Evolutionary conservation across 2,797 vertebrate genomes (phyloP), one percentile per base, ranked within the genome.

Genomic region (Orestias chungarensis): DNA sequence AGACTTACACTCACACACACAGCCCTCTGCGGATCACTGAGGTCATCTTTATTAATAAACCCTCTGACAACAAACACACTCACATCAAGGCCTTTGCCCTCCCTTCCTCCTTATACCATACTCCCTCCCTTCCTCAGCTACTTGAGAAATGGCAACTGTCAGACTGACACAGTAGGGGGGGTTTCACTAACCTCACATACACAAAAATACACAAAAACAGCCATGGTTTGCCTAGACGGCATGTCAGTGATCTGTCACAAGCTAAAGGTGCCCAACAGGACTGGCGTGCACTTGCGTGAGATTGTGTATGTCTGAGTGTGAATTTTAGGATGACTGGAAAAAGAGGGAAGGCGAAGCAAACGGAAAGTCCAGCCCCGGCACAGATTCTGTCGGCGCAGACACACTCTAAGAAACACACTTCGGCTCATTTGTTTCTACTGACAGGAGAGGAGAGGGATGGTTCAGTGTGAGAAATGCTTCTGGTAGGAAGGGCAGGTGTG

Each of bases 11-110:
- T 43, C 50, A 54, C 62, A 59, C 67, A 66, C 73, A 76, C 65
- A 66, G 55, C 38, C n/a, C 73, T 66, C 23, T 59, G 65, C 71
- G 80, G 71, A 71, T 69, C 84, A 71, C 75, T 93, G 91, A 94
- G 91, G 93, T 95, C 92, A 94, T 93, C 91, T 93, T 94, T 95
- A 94, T 95, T 94, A 94, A 94, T 93, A 94, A 92, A 85, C 86
- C 83, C 81, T 86, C 88, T 88, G 89, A 92, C 89, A 93, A 93
- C 87, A 92, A 88, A 89, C 91, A 88, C 86, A 83, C 88, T 89
- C 77, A 78, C 87, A 86, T 88, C 88, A 82, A 86, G 88, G 81
- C 86, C 78, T 70, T 68, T n/a, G 0, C 80, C 71, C 75, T 76
- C 78, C 74, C 82, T 79, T 74, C 85, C 75, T 79, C 75, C 72